Percentiles rank a stretch among this genome's conserved stretches.
phyloP scores from a whole-genome alignment of 2,888 invertebrate genomes.

The Mamestra brassicae region DNA sequence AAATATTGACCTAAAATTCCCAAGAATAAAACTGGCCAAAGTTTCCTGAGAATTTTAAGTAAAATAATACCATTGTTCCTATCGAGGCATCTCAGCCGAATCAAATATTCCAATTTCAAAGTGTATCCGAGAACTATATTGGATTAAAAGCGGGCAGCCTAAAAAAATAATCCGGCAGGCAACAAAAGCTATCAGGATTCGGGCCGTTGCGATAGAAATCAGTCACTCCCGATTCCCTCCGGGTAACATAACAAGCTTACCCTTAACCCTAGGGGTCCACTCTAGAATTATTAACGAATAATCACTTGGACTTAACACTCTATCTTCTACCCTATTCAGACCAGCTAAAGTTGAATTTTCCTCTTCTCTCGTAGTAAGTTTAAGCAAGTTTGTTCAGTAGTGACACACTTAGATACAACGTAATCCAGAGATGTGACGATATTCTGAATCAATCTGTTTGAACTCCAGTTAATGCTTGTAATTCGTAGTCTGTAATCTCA shows the following conservation, averaged over 20 bases:
- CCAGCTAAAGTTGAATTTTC: constrained; percentile 45
- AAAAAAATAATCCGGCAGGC: constrained; percentile 63
- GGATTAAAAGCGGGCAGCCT: constrained; percentile 55
- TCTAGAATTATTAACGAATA: constrained; percentile 76
- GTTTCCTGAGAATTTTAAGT: not conserved
- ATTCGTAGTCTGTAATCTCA: constrained; percentile 7
- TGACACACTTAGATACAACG: constrained; percentile 68
- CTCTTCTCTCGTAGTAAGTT: constrained; percentile 25
- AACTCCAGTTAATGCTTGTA: constrained; percentile 41
- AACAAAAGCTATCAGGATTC: constrained; percentile 70
- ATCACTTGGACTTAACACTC: constrained; percentile 43
- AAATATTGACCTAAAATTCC: not conserved
- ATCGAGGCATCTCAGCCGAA: constrained; percentile 2
- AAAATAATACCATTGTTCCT: constrained; percentile 23
- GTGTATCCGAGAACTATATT: constrained; percentile 46
- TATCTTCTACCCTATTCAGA: constrained; percentile 51
- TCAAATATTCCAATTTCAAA: constrained; percentile 36
- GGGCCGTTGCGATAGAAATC: constrained; percentile 72
- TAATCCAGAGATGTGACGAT: constrained; percentile 64
- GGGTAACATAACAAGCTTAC: constrained; percentile 76
- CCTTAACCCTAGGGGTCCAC: constrained; percentile 69
- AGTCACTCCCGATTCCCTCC: constrained; percentile 74
- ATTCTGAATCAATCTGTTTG: constrained; percentile 65
- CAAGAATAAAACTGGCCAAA: not conserved
- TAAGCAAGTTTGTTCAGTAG: constrained; percentile 69